Evolutionary conservation across 2,888 invertebrate genomes (phyloP).

Genomic region (Sclerodermus sp.): DNA sequence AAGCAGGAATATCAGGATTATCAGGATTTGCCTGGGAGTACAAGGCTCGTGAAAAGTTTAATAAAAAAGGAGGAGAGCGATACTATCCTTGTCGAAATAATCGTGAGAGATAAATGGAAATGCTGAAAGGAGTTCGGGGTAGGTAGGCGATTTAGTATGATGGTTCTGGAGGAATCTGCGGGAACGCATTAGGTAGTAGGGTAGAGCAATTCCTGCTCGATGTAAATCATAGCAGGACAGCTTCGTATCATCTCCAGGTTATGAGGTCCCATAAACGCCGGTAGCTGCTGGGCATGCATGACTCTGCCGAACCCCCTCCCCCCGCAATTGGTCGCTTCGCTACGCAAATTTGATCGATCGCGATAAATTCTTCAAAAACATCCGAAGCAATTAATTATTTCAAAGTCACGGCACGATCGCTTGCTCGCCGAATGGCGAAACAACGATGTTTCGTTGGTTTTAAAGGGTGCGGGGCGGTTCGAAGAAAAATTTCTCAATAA

Average conservation of each 20-base stretch:
- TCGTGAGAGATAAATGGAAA: slow-evolving; percentile 5
- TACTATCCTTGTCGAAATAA: background rate
- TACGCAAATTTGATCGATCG: background rate
- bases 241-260: slow-evolving; percentile 33
- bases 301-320: slow-evolving; percentile 16
- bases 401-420: no score
- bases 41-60: no score
- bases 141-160: slow-evolving; percentile 1
- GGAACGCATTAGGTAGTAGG: slow-evolving; percentile 33
- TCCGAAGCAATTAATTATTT: no score
- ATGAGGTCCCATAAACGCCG: slow-evolving; percentile 36
- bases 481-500: no score
- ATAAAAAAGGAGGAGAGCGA: no score
- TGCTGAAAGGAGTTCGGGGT: background rate
- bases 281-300: slow-evolving; percentile 16
- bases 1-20: no score
- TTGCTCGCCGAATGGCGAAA: no score
- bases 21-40: no score
- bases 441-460: no score
- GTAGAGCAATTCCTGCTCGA: slow-evolving; percentile 37
- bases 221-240: slow-evolving; percentile 39
- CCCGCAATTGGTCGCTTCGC: slow-evolving; percentile 11
- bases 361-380: no score
- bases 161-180: slow-evolving; percentile 31
- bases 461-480: no score